These are phyloP conservation scores for Zosterops borbonicus DNA, from an alignment of 2,113 vertebrate genomes.

Conservation along the genomic window DNA sequence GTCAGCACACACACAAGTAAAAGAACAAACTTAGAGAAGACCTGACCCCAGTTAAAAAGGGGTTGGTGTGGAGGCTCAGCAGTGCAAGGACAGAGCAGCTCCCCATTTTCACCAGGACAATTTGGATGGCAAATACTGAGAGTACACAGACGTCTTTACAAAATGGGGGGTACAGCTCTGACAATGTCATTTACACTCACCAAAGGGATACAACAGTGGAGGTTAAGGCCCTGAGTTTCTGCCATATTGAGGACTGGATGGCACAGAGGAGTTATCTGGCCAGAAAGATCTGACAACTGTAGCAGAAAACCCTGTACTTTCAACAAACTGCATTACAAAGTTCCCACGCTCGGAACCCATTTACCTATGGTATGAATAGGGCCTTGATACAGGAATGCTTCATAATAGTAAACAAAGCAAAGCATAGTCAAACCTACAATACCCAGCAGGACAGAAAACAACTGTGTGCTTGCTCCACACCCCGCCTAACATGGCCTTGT, in stretches of 20 bases:
- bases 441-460: neutral
- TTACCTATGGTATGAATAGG: neutral
- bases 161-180: neutral
- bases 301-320: neutral
- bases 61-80: neutral
- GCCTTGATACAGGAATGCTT: neutral
- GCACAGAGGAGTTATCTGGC: neutral
- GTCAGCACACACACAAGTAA: neutral
- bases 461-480: neutral
- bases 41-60: neutral
- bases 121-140: neutral
- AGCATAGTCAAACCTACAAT: neutral
- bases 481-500: neutral
- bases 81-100: neutral
- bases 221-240: neutral
- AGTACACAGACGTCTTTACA: neutral
- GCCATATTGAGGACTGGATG: accelerated
- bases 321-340: neutral
- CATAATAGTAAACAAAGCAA: neutral
- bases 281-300: neutral
- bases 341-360: neutral
- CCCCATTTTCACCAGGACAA: neutral
- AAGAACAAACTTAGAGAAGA: neutral
- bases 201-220: neutral
- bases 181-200: neutral